A percentile compares a stretch with the other conserved stretches of the same genome.
phyloP scores from a whole-genome alignment of 2,888 invertebrate genomes.

The Ischnura elegans region DNA sequence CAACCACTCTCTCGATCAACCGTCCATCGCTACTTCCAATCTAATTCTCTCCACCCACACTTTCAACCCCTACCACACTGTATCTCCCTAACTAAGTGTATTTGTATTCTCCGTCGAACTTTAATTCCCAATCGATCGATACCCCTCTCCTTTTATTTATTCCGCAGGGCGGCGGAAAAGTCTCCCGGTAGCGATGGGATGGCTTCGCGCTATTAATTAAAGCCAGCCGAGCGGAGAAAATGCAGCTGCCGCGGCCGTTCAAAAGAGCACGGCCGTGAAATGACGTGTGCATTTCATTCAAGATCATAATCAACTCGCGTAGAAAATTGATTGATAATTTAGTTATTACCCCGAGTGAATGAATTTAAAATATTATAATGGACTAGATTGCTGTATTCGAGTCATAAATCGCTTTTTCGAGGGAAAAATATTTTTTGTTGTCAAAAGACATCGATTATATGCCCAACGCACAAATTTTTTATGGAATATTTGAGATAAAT shows the following conservation, averaged over 20 bases:
- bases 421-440: no score
- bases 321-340: no score
- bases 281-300: background rate
- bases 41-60: background rate
- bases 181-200: background rate
- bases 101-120: conserved; percentile 10
- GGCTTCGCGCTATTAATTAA: conserved; percentile 9
- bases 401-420: no score
- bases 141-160: background rate
- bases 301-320: background rate
- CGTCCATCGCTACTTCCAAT: background rate
- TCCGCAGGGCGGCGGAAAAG: background rate
- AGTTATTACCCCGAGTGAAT: no score
- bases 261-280: background rate
- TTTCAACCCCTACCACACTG: background rate
- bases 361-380: no score
- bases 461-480: no score
- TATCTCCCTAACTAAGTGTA: background rate
- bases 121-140: background rate
- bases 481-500: no score
- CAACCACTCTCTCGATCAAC: background rate
- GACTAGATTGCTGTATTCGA: no score
- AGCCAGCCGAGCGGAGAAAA: background rate
- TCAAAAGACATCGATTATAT: no score
- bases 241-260: background rate